Evolutionary conservation across 2,113 vertebrate species (phyloP).

Genomic region (Fulica atra): DNA sequence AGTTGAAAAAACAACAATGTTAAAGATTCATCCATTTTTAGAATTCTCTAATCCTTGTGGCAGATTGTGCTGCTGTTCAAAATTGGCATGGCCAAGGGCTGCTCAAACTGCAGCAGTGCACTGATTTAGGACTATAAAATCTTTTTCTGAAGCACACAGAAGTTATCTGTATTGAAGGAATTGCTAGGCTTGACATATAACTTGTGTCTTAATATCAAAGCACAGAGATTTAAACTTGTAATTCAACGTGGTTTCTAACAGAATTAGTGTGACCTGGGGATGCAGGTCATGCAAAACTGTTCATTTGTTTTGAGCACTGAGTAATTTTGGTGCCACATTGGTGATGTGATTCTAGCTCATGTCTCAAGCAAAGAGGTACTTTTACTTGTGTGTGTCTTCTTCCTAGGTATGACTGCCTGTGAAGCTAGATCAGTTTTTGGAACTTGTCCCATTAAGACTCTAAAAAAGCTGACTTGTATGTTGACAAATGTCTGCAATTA

Average conservation of each 20-base stretch:
- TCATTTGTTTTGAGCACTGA: neutral
- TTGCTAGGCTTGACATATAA: neutral
- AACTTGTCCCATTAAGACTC: neutral
- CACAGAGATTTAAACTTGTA: neutral
- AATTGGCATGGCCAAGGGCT: neutral
- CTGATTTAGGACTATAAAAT: neutral
- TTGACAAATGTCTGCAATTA: neutral
- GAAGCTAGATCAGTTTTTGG: neutral
- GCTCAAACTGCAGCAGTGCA: neutral
- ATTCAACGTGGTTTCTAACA: neutral
- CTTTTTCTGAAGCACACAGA: neutral
- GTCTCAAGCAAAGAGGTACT: neutral
- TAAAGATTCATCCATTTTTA: neutral
- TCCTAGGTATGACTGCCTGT: neutral
- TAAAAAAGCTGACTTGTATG: neutral
- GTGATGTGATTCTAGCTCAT: neutral
- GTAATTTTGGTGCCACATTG: neutral
- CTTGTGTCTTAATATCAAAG: neutral
- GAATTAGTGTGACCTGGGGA: neutral
- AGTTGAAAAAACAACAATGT: neutral
- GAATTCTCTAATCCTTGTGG: neutral
- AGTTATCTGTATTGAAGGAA: neutral
- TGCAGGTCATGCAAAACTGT: neutral
- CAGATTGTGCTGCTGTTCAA: neutral
- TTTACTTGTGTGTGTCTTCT: neutral